phyloP scores from a whole-genome alignment of 2,888 invertebrate genomes.

The Heliconius charithonia region DNA sequence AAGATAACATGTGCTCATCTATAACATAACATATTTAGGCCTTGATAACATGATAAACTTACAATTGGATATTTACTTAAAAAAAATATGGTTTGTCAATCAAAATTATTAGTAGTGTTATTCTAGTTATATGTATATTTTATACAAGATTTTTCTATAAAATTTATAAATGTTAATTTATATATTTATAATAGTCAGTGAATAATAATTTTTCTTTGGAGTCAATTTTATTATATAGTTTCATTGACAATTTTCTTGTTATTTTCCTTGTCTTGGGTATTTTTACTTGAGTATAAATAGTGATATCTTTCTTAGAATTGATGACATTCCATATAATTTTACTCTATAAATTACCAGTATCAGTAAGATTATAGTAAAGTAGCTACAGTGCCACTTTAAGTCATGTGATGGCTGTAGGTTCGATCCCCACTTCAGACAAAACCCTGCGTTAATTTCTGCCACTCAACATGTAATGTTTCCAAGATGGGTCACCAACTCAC shows the following conservation, averaged over 20 bases:
- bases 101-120: not conserved
- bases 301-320: constrained; percentile 8
- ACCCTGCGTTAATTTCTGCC: no score
- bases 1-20: not conserved
- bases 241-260: not conserved
- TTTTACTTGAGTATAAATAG: not conserved
- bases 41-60: constrained; percentile 4
- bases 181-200: no score
- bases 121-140: no score
- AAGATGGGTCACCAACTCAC: no score
- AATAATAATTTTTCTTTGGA: not conserved
- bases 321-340: not conserved
- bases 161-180: no score
- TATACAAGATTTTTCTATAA: no score
- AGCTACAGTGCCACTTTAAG: no score
- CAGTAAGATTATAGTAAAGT: not conserved
- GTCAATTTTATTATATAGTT: not conserved
- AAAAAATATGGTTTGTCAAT: not conserved
- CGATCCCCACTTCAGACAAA: no score
- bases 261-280: constrained; percentile 11
- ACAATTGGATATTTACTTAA: not conserved
- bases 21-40: not conserved
- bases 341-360: not conserved
- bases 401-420: no score
- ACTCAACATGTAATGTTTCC: no score